Evolutionary conservation across 2,797 vertebrate species (phyloP), one percentile per base, ranked within the genome.

Genomic region (Tokudaia muenninki): DNA sequence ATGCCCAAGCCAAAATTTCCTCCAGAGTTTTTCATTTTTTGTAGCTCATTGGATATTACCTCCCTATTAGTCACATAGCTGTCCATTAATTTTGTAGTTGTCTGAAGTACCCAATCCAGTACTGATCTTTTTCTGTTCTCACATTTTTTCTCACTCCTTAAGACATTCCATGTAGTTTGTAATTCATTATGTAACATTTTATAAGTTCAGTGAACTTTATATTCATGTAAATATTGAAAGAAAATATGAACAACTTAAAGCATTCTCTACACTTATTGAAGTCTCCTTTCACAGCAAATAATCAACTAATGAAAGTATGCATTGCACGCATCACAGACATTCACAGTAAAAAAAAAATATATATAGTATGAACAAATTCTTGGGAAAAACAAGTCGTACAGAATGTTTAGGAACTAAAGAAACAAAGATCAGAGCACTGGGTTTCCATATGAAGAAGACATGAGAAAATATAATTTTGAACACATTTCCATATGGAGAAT

Each of bases 171-270:
- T 93, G 47, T 55, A 75, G 0, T 78, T 95, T 92, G 31, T 57
- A 61, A 6, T 11, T 67, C 34, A 24, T 87, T 92, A 83, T 44
- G 65, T 52, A 75, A 29, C 17, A 8, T 72, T 14, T 88, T 72
- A 12, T 3, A 74, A 93, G 29, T 92, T 92, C 52, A 61, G 14
- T 81, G 7, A 61, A 1, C 59, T 55, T 65, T 77, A n/a, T 77
- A 47, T 55, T 65, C 16, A 86, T 78, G 57, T 26, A 90, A 77
- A 37, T 83, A 77, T 16, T 88, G 13, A 17, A 83, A 70, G 78
- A 77, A 86, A 95, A 94, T 75, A 90, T 10, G 1, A 83, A 44
- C n/a, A 77, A 75, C 31, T 74, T 13, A 86, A 81, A 17, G 82
- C 3, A 59, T 19, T 52, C 2, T 65, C 8, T 55, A 47, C 0